Evolutionary conservation across 2,888 invertebrate species (phyloP).

Genomic region (Folsomia candida): DNA sequence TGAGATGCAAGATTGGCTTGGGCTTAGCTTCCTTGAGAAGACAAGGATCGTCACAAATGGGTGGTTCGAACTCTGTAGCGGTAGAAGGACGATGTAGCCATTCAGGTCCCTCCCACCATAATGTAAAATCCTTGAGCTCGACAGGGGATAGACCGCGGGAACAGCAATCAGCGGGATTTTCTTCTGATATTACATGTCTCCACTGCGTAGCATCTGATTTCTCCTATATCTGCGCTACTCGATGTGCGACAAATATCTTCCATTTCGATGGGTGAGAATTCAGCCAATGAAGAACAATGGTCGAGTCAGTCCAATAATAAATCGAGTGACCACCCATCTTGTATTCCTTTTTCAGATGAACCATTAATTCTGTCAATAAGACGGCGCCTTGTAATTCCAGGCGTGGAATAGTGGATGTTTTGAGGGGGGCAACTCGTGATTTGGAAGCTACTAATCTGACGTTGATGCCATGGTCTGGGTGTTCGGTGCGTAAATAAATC

Average conservation of each 20-base stretch:
- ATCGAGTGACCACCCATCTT: background rate
- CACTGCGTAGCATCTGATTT: conserved; percentile 31
- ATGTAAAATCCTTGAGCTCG: conserved; percentile 14
- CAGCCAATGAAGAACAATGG: conserved; percentile 44
- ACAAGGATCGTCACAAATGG: background rate
- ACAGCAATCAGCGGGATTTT: conserved; percentile 51
- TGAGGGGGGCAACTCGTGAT: conserved; percentile 46
- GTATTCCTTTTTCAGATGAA: conserved; percentile 3
- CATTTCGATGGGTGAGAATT: conserved; percentile 22
- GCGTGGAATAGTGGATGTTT: conserved; percentile 41
- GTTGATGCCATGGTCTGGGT: too few species aligned
- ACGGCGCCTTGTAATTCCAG: conserved; percentile 44
- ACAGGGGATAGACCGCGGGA: conserved; percentile 43
- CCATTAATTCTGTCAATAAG: conserved; percentile 16
- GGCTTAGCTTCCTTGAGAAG: background rate
- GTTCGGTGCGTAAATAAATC: background rate
- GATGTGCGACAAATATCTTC: conserved; percentile 47
- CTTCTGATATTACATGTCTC: conserved; percentile 43
- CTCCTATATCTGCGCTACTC: conserved; percentile 45
- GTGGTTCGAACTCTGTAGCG: background rate
- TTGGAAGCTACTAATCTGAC: conserved; percentile 31
- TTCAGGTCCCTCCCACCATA: conserved; percentile 50
- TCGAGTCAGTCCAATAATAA: conserved; percentile 40
- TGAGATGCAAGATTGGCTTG: background rate
- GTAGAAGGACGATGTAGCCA: conserved; percentile 26